Percentiles rank a stretch among this genome's conserved stretches.
phyloP scores from a whole-genome alignment of 2,888 invertebrate species.

The Syrphus vitripennis region DNA sequence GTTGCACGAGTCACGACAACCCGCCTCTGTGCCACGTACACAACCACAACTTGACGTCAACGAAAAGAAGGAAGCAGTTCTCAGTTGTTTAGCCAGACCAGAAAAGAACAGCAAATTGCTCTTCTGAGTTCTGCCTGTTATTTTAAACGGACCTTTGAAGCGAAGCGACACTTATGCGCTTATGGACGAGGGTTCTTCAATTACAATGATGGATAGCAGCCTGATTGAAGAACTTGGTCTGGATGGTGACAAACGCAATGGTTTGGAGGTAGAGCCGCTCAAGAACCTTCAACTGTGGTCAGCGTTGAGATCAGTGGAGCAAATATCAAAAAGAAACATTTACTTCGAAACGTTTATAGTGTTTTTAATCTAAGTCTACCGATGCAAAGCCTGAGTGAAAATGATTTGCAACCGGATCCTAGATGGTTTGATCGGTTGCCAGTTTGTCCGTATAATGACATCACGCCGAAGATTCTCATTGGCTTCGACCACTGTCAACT shows the following conservation, averaged over 20 bases:
- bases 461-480: constrained; percentile 36
- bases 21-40: neutral
- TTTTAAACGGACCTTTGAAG: constrained; percentile 33
- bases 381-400: constrained; percentile 19
- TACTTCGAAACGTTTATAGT: constrained; percentile 1
- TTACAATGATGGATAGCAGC: constrained; percentile 46
- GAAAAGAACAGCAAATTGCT: constrained; percentile 13
- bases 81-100: constrained; percentile 25
- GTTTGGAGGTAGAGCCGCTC: constrained; percentile 43
- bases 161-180: constrained; percentile 31
- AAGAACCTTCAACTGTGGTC: constrained; percentile 42
- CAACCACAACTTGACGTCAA: constrained; percentile 1
- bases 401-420: constrained; percentile 6
- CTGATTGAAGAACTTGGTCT: constrained; percentile 43
- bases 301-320: constrained; percentile 52
- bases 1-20: constrained; percentile 24
- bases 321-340: neutral
- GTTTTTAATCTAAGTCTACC: constrained; percentile 13
- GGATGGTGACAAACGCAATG: constrained; percentile 32
- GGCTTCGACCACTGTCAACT: constrained; percentile 46
- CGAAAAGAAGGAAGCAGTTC: constrained; percentile 12
- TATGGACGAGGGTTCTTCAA: no score
- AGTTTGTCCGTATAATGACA: constrained; percentile 11
- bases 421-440: neutral
- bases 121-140: constrained; percentile 54